Percentiles rank a stretch among this genome's conserved stretches.
phyloP scores from a whole-genome alignment of 2,888 invertebrate genomes.

The Congeria kusceri region DNA sequence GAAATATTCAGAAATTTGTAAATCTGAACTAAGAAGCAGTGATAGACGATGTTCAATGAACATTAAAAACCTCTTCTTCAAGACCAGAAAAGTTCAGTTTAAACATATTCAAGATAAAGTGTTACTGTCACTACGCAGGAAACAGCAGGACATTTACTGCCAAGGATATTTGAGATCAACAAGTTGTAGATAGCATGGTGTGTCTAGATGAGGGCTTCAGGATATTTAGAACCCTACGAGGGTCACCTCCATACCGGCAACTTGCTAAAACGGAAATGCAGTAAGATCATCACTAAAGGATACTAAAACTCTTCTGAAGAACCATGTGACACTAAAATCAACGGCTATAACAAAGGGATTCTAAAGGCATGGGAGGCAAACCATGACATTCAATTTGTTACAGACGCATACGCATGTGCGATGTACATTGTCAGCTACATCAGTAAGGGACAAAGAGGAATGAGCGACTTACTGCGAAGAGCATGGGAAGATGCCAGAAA shows the following conservation, averaged over 20 bases:
- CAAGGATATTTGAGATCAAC: slow-evolving; percentile 13
- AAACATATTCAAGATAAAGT: slow-evolving; percentile 23
- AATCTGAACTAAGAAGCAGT: slow-evolving; percentile 23
- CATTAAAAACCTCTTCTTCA: slow-evolving; percentile 22
- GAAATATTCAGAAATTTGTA: slow-evolving; percentile 28
- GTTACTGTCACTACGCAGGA: not conserved
- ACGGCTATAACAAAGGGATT: slow-evolving; percentile 70
- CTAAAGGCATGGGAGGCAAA: slow-evolving; percentile 77
- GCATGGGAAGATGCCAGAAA: slow-evolving; percentile 68
- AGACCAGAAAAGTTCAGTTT: slow-evolving; percentile 16
- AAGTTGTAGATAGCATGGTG: slow-evolving; percentile 15
- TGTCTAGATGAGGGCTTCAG: slow-evolving; percentile 29
- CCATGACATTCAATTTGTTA: slow-evolving; percentile 82
- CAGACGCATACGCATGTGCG: slow-evolving; percentile 80
- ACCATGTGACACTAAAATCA: slow-evolving; percentile 64
- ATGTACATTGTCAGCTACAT: slow-evolving; percentile 74
- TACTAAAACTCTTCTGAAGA: slow-evolving; percentile 51
- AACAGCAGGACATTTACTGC: slow-evolving; percentile 19
- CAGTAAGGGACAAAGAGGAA: slow-evolving; percentile 46
- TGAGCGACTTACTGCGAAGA: slow-evolving; percentile 50
- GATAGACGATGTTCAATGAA: slow-evolving; percentile 9
- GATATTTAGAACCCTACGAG: slow-evolving; percentile 45
- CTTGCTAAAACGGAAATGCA: slow-evolving; percentile 31
- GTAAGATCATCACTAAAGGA: slow-evolving; percentile 3
- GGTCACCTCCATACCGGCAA: slow-evolving; percentile 59